Percentiles rank a stretch among this genome's conserved stretches.
Evolutionary conservation across 1,140 invertebrate species (phyloP).

Genomic region (Caenorhabditis briggsae): DNA sequence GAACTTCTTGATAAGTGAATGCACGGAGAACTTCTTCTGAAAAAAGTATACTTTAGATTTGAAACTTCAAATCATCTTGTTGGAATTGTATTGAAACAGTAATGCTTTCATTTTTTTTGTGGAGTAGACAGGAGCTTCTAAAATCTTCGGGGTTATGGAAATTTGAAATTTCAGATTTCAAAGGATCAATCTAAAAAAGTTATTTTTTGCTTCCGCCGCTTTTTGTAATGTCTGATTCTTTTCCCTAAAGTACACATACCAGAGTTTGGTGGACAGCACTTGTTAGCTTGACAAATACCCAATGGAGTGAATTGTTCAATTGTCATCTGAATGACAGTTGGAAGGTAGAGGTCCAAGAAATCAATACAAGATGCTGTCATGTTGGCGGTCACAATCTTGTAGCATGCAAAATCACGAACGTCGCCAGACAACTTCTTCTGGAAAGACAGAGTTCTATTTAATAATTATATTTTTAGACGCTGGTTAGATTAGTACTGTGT

Average conservation of each 20-base stretch:
- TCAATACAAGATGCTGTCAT: conserved; percentile 58
- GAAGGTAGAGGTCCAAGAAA: conserved; percentile 63
- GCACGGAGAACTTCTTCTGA: background rate
- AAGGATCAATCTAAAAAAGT: too few relatives aligned
- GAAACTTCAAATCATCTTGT: too few relatives aligned
- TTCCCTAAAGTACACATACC: background rate
- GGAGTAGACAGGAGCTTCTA: too few relatives aligned
- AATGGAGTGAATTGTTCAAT: conserved; percentile 62
- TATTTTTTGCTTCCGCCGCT: too few relatives aligned
- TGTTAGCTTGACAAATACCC: conserved; percentile 21
- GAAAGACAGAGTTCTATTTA: too few relatives aligned
- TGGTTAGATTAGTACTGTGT: too few relatives aligned
- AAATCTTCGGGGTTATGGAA: too few relatives aligned
- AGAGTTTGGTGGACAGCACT: conserved; percentile 33
- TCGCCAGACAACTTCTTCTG: conserved; percentile 61
- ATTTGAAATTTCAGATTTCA: too few relatives aligned
- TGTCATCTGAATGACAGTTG: conserved; percentile 65
- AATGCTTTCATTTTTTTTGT: too few relatives aligned
- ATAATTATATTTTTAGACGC: too few relatives aligned
- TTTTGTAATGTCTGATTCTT: too few relatives aligned
- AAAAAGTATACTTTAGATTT: background rate
- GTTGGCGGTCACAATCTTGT: conserved; percentile 45
- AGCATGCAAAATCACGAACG: conserved; percentile 60
- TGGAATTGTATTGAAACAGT: too few relatives aligned
- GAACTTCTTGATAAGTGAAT: background rate